phyloP scores from a whole-genome alignment of 1,140 invertebrate genomes.

The Penaeus chinensis region DNA sequence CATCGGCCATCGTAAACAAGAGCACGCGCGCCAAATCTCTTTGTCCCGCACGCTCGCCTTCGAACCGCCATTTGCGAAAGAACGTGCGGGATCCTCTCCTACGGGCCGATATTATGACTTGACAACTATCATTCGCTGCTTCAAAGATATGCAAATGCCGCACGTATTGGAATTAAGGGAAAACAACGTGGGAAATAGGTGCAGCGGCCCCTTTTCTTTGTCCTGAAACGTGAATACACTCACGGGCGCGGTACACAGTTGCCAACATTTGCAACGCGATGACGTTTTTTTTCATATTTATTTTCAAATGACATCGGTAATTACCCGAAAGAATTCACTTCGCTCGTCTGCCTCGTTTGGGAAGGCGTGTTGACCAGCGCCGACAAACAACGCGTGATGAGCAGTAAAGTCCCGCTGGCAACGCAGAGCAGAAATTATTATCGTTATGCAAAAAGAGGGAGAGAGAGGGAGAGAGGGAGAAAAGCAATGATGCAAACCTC shows the following conservation, averaged over 20 bases:
- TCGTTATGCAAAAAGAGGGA: too few species aligned
- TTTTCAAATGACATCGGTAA: not conserved
- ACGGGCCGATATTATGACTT: not conserved
- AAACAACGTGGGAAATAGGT: not conserved
- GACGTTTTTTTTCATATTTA: not conserved
- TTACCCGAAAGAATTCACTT: not conserved
- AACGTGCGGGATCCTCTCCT: constrained; percentile 8
- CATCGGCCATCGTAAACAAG: constrained; percentile 46
- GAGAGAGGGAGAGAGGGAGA: too few species aligned
- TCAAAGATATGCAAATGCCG: not conserved
- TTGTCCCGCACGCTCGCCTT: constrained; percentile 44
- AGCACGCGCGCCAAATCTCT: constrained; percentile 56
- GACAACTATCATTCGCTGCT: constrained; percentile 22
- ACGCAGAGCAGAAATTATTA: too few species aligned
- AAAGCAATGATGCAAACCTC: too few species aligned
- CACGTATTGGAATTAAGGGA: not conserved
- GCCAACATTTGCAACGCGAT: constrained; percentile 43
- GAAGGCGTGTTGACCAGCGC: not conserved
- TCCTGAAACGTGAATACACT: constrained; percentile 33
- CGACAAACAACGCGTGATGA: too few species aligned
- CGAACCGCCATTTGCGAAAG: constrained; percentile 35
- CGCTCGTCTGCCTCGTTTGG: not conserved
- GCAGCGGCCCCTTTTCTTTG: constrained; percentile 19
- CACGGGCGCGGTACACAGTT: constrained; percentile 34
- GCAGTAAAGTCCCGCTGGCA: too few species aligned